Base-by-base conservation (phyloP, 1,140 invertebrate genomes). In the Bemisia tabaci region DNA sequence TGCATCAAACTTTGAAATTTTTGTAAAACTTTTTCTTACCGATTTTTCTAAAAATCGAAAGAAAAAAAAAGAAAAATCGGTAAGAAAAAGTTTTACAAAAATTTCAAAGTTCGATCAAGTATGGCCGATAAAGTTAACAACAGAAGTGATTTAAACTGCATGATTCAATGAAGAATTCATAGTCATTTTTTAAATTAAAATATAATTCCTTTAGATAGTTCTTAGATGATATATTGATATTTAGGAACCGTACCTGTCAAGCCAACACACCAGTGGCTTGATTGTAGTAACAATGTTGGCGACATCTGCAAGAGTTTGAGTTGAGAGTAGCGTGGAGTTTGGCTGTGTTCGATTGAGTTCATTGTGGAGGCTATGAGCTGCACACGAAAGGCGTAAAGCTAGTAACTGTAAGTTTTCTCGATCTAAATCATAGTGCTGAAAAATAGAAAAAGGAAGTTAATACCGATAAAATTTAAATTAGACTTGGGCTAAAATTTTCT, bases 391-490 rank as follows among this genome's bases (percentile, higher is more conserved):
- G 68, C 89, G 84, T 64, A 95, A 77, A 0, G 93, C 91, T 68
- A 95, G 77, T 68, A 90, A 84, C 78, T 96, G 93, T 26, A 96
- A 79, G 77, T 94, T 95, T 78, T 96, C 93, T 70, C 89, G 85
- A 69, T 93, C 88, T 68, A 94, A 78, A 73, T 93, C 91, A 83
- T 93, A 95, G 74, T 95, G 89, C 90, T 92, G 77, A 33, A 83
- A 82, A 68, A 68, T 71, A 68, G 70, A 68, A 68, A 66, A 70
- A 69, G 65, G 70, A 69, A 67, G 63, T 26, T 25, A 5, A 25
- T 63, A 24, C 21, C 27, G n/a, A n/a, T 23, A 61, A 24, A 22
- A 59, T 64, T 64, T 2, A 60, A 65, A 25, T 9, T 22, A 22
- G 33, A 22, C 17, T 22, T 22, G 33, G 25, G 26, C 22, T 67